These are phyloP conservation scores for Drepana arcuata DNA, from an alignment of 1,140 invertebrate genomes.

Conservation along the genomic window DNA sequence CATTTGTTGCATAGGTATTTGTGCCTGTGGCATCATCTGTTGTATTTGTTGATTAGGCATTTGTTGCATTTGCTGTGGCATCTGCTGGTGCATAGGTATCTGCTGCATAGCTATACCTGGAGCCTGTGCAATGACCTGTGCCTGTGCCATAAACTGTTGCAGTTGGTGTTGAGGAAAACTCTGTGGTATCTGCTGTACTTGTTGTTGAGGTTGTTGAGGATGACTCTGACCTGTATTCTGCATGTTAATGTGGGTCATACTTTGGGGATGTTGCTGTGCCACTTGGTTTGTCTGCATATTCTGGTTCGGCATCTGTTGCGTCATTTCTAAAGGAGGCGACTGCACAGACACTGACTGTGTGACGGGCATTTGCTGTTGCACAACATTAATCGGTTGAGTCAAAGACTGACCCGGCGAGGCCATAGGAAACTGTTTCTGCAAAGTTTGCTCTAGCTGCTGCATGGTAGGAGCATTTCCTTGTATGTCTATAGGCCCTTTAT, in stretches of 20 bases:
- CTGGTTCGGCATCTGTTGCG: conserved; percentile 62
- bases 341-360: conserved; percentile 63
- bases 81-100: conserved; percentile 67
- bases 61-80: conserved; percentile 68
- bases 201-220: conserved; percentile 50
- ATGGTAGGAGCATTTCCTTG: conserved; percentile 56
- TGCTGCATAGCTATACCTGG: conserved; percentile 68
- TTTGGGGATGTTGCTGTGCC: conserved; percentile 63
- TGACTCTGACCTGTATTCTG: conserved; percentile 52
- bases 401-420: conserved; percentile 68
- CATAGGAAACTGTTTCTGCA: conserved; percentile 67
- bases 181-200: conserved; percentile 69
- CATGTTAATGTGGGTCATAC: conserved; percentile 68
- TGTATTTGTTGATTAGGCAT: conserved; percentile 69
- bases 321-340: conserved; percentile 67
- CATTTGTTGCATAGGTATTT: conserved; percentile 64
- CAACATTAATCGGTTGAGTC: conserved; percentile 64
- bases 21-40: conserved; percentile 61
- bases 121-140: conserved; percentile 68
- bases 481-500: conserved; percentile 55
- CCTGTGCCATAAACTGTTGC: conserved; percentile 70
- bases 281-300: conserved; percentile 53
- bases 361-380: conserved; percentile 63
- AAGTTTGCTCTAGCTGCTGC: conserved; percentile 60
- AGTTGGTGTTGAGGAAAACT: conserved; percentile 72